Evolutionary conservation across 2,888 invertebrate genomes (phyloP), one percentile per base, ranked within the genome.

Genomic region (Perdita meconis): DNA sequence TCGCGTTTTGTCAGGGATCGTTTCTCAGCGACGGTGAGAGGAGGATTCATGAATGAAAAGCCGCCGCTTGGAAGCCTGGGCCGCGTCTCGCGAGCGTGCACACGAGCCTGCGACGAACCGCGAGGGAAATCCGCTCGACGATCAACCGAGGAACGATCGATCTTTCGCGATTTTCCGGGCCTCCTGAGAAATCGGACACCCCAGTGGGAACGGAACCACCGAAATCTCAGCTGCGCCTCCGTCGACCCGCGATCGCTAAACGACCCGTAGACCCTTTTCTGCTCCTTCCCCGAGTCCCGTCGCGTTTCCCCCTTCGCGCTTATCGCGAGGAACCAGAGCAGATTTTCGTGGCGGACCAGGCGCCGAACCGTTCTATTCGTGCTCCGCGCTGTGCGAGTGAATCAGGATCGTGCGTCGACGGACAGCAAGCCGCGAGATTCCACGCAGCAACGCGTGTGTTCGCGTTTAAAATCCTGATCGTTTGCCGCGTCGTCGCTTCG

Each of bases 1-100:
- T 83, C 88, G 87, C 82, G 87, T 83, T 83, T 73, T 71, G 44
- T 68, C 73, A 69, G 75, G 77, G 82, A 81, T 78, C 79, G 70
- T 76, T 75, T 66, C 69, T 71, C 74, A 75, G 56, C 71, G 67
- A 26, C 72, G 87, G 70, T 78, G 74, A 83, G n/a, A n/a, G n/a
- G n/a, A n/a, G 80, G 69, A 73, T 71, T 83, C 81, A 87, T 88
- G 88, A 89, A 88, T 89, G 89, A 89, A 87, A 87, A 77, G 65
- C 70, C 36, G 56, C 53, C 44, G 56, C 74, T 66, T 51, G 71
- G 67, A 61, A 59, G 66, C 38, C 59, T 44, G 19, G 53, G 60
- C 38, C 40, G 51, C 40, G 40, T 36, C 66, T 51, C 47, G 59
- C 42, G 64, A 24, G 10, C 40, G 40, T 40, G 19, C 50, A 24